These are phyloP conservation scores for Carcina quercana DNA, from an alignment of 2,888 invertebrate species.

Conservation along the genomic window DNA sequence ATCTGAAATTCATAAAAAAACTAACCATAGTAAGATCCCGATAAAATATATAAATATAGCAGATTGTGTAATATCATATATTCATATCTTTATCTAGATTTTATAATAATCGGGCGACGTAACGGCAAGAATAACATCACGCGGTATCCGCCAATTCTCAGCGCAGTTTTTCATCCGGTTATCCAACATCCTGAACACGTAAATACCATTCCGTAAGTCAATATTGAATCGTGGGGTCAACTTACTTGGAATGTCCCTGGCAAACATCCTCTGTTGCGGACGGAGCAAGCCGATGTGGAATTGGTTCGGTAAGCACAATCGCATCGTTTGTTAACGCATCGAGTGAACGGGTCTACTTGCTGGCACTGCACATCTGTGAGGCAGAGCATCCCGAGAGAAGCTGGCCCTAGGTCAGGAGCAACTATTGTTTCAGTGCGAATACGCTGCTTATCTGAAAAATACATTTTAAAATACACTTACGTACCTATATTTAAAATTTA, in stretches of 20 bases:
- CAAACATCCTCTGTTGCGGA: slow-evolving; percentile 84
- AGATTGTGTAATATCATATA: no score
- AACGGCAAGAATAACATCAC: no score
- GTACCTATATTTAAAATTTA: neutral
- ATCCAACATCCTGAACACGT: no score
- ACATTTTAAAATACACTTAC: neutral
- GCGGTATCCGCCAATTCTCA: no score
- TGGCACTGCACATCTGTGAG: slow-evolving; percentile 85
- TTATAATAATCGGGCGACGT: no score
- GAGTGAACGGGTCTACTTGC: slow-evolving; percentile 83
- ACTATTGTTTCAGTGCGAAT: slow-evolving; percentile 43
- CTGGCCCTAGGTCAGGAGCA: slow-evolving; percentile 64
- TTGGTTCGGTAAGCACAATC: slow-evolving; percentile 80
- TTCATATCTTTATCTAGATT: no score
- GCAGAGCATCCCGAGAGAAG: slow-evolving; percentile 87
- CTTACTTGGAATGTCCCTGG: slow-evolving; percentile 88
- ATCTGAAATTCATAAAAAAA: no score
- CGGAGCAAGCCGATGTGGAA: slow-evolving; percentile 79
- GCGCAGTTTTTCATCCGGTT: no score
- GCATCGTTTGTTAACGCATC: slow-evolving; percentile 83
- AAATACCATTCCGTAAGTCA: no score
- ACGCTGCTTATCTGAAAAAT: slow-evolving; percentile 55
- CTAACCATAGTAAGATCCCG: no score
- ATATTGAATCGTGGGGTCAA: no score
- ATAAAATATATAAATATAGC: no score